Conservation (phyloP, 2,113 vertebrate genomes). For the Mustelus asterias region DNA sequence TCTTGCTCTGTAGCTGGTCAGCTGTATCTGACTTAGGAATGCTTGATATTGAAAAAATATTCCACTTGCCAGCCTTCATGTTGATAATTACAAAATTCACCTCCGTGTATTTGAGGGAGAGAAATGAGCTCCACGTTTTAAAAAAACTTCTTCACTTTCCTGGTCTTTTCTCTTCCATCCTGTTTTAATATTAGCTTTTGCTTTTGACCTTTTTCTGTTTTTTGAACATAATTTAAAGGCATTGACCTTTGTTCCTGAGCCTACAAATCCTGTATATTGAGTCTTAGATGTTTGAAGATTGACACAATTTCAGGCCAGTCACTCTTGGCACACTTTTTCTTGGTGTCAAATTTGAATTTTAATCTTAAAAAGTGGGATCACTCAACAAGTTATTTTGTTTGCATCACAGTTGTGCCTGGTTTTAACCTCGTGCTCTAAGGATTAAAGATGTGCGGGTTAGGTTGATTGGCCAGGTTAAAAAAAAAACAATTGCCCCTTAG, state of each 20-base stretch:
- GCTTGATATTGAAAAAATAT: neutral
- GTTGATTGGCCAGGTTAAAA: too few relatives aligned
- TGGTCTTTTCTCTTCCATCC: neutral
- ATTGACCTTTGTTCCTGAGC: neutral
- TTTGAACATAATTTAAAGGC: neutral
- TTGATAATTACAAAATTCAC: neutral
- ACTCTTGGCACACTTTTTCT: neutral
- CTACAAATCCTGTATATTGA: neutral
- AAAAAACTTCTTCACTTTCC: neutral
- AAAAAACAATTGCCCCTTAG: too few relatives aligned
- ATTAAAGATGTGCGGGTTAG: too few relatives aligned
- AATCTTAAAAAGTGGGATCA: neutral
- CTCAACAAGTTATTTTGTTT: neutral
- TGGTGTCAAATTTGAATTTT: neutral
- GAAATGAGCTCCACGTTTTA: neutral
- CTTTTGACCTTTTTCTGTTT: neutral
- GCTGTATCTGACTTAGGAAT: neutral
- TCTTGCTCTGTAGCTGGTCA: neutral
- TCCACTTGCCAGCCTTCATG: neutral
- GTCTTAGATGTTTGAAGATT: neutral
- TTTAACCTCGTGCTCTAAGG: neutral
- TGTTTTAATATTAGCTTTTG: neutral
- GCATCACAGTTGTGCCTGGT: neutral
- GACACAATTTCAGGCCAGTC: neutral
- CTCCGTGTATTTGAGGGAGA: neutral